These are phyloP conservation scores for Bettongia penicillata DNA, from an alignment of 2,113 vertebrate species.

Conservation along the genomic window DNA sequence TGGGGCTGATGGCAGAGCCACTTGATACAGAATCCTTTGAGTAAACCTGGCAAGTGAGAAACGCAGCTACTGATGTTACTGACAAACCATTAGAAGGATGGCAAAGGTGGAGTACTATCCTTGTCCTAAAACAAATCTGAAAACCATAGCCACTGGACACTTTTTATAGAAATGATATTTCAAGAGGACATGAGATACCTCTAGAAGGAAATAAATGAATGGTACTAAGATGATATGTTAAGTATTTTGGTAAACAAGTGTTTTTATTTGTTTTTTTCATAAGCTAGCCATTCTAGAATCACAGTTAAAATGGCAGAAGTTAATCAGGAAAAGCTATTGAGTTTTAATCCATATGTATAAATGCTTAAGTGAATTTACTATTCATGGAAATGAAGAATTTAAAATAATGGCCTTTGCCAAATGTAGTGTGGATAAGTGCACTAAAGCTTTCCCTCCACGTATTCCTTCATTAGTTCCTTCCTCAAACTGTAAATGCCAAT, in stretches of 20 bases:
- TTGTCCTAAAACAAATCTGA: neutral
- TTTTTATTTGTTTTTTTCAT: neutral
- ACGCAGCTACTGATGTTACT: neutral
- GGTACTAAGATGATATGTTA: neutral
- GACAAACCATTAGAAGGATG: neutral
- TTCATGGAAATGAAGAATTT: neutral
- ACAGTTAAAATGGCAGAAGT: neutral
- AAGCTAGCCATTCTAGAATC: neutral
- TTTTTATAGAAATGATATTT: neutral
- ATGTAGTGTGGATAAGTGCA: slow-evolving; percentile 1
- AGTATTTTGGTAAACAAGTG: neutral
- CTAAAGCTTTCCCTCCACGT: neutral
- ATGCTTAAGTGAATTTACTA: slow-evolving; percentile 3
- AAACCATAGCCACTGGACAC: neutral
- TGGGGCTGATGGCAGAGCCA: neutral
- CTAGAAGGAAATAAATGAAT: neutral
- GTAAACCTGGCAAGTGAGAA: neutral
- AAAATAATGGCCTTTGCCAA: neutral
- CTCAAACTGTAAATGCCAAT: neutral
- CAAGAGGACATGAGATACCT: neutral
- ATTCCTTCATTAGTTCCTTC: neutral
- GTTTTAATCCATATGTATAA: slow-evolving; percentile 43
- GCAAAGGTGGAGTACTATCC: neutral
- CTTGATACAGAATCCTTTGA: neutral
- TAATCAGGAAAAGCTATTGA: neutral